These are phyloP conservation scores for Zaprionus bogoriensis DNA, from an alignment of 2,888 invertebrate species.

Conservation along the genomic window DNA sequence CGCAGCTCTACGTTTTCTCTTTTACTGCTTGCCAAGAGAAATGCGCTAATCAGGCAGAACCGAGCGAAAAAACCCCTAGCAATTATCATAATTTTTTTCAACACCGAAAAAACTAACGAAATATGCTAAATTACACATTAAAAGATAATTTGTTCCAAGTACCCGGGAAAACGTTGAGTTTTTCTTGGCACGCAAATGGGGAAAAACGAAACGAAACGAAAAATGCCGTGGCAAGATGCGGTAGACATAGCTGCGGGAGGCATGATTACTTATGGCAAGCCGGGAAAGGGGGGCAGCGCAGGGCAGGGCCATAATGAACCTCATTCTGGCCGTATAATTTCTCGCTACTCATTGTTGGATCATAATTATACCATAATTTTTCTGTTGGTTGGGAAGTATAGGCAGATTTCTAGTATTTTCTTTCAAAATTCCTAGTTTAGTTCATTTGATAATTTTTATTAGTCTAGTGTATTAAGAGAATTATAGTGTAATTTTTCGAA, in stretches of 20 bases:
- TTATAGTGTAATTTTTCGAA: too few species aligned
- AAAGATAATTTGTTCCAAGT: slow-evolving; percentile 20
- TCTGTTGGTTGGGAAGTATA: too few species aligned
- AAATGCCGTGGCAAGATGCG: background rate
- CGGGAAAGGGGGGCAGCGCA: background rate
- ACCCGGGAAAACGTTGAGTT: slow-evolving; percentile 19
- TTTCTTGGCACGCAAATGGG: slow-evolving; percentile 57
- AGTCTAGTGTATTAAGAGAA: too few species aligned
- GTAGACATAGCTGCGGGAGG: background rate
- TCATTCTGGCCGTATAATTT: slow-evolving; percentile 30
- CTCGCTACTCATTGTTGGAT: slow-evolving; percentile 54
- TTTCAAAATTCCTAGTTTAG: too few species aligned
- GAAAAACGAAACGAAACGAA: slow-evolving; percentile 9
- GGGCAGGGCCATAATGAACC: background rate
- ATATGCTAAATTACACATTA: slow-evolving; percentile 58
- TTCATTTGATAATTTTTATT: too few species aligned
- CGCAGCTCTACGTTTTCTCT: background rate
- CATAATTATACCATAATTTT: slow-evolving; percentile 23
- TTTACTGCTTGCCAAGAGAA: background rate
- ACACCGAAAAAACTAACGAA: slow-evolving; percentile 19
- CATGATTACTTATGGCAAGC: too few species aligned
- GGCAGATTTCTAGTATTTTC: too few species aligned
- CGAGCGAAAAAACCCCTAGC: slow-evolving; percentile 15
- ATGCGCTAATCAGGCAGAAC: slow-evolving; percentile 26
- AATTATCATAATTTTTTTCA: slow-evolving; percentile 54